Percentiles rank a stretch among this genome's conserved stretches.
Evolutionary conservation across 2,113 vertebrate species (phyloP).

Genomic region (Zeus faber): DNA sequence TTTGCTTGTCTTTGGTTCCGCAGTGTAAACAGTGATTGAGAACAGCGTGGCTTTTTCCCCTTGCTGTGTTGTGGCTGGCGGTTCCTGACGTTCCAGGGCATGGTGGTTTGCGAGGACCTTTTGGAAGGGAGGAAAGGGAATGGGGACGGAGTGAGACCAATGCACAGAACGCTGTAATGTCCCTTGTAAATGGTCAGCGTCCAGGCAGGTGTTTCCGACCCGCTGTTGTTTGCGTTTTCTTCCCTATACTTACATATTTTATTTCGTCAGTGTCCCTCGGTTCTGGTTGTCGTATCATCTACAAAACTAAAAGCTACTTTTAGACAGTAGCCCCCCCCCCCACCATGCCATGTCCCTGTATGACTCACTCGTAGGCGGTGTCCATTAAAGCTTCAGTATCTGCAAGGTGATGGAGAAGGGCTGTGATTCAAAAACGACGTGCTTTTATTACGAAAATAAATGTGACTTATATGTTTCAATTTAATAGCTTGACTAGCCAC

Average conservation of each 20-base stretch:
- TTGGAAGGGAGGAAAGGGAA: conserved; percentile 6
- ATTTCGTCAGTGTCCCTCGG: no score
- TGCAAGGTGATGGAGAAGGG: conserved; percentile 12
- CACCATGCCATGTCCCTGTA: background rate
- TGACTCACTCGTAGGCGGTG: background rate
- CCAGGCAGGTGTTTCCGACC: no score
- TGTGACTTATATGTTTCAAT: no score
- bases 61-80: conserved; percentile 20
- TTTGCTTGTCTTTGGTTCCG: conserved; percentile 30
- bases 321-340: background rate
- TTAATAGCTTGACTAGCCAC: no score
- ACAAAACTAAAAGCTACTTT: background rate
- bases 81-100: conserved; percentile 16
- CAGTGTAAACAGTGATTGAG: conserved; percentile 45
- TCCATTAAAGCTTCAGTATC: conserved; percentile 21
- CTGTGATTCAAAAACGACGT: conserved; percentile 26
- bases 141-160: no score
- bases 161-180: no score
- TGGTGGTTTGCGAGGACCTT: conserved; percentile 26
- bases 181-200: no score
- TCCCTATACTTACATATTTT: no score
- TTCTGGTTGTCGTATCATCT: background rate
- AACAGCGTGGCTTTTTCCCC: conserved; percentile 7
- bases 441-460: conserved; percentile 27
- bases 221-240: no score